phyloP scores from a whole-genome alignment of 2,888 invertebrate species.

The Dione juno region DNA sequence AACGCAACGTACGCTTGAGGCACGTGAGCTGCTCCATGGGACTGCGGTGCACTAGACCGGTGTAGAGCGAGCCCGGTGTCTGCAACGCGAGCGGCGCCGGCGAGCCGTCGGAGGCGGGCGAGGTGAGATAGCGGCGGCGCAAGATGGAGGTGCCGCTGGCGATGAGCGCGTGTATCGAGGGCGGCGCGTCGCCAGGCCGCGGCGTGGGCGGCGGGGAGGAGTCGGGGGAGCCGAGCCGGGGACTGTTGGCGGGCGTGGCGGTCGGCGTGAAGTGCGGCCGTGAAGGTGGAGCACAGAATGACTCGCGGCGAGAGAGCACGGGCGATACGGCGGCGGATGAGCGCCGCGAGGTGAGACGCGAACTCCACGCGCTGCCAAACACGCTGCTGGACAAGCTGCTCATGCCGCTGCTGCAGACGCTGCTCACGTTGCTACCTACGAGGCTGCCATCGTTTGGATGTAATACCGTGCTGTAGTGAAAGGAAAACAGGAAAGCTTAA shows the following conservation, averaged over 20 bases:
- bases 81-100: slow-evolving; percentile 86
- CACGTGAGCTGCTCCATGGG: slow-evolving; percentile 92
- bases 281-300: slow-evolving; percentile 88
- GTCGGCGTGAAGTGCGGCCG: slow-evolving; percentile 89
- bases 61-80: slow-evolving; percentile 83
- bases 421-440: slow-evolving; percentile 86
- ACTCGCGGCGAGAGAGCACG: slow-evolving; percentile 89
- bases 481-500: slow-evolving; percentile 42
- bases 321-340: slow-evolving; percentile 80
- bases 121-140: slow-evolving; percentile 81
- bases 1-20: slow-evolving; percentile 82
- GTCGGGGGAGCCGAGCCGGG: slow-evolving; percentile 85
- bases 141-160: slow-evolving; percentile 78
- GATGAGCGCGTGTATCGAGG: slow-evolving; percentile 80
- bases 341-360: slow-evolving; percentile 85
- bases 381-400: slow-evolving; percentile 79
- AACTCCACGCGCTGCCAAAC: slow-evolving; percentile 85
- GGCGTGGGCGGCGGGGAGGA: slow-evolving; percentile 80
- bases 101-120: slow-evolving; percentile 83
- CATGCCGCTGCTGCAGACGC: slow-evolving; percentile 84
- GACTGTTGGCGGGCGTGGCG: slow-evolving; percentile 94
- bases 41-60: slow-evolving; percentile 86
- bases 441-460: slow-evolving; percentile 94
- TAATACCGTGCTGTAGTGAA: slow-evolving; percentile 87
- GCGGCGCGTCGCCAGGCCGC: slow-evolving; percentile 86